phyloP scores from a whole-genome alignment of 2,797 vertebrate species.

The Telmatherina bonti region DNA sequence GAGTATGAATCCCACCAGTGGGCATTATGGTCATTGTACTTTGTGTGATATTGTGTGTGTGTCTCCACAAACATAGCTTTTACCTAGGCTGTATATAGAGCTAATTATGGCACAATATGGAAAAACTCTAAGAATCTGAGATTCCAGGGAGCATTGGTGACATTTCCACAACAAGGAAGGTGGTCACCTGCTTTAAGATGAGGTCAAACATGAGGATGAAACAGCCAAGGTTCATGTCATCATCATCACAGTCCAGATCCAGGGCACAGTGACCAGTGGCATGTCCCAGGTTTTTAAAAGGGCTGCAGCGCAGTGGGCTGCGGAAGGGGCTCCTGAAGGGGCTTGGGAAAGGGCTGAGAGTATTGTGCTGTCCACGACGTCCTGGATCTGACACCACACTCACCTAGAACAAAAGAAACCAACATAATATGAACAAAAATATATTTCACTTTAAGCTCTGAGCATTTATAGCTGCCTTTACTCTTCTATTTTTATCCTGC shows the following conservation, averaged over 20 bases:
- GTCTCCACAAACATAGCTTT: neutral
- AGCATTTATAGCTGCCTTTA: neutral
- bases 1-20: constrained; percentile 56
- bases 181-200: constrained; percentile 94
- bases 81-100: neutral
- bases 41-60: neutral
- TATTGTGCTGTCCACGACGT: constrained; percentile 90
- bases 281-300: constrained; percentile 95
- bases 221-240: constrained; percentile 98
- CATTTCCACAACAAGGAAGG: neutral
- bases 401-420: constrained; percentile 79
- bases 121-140: neutral
- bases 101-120: neutral
- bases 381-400: constrained; percentile 98
- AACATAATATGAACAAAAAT: neutral
- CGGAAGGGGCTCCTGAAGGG: constrained; percentile 97
- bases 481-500: neutral
- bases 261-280: constrained; percentile 90
- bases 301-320: constrained; percentile 92
- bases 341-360: constrained; percentile 95
- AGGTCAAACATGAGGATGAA: constrained; percentile 99
- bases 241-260: constrained; percentile 97
- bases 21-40: constrained; percentile 18
- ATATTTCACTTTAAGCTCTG: neutral
- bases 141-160: neutral